Evolutionary conservation across 2,888 invertebrate genomes (phyloP).

Genomic region (Melinaea marsaeus): DNA sequence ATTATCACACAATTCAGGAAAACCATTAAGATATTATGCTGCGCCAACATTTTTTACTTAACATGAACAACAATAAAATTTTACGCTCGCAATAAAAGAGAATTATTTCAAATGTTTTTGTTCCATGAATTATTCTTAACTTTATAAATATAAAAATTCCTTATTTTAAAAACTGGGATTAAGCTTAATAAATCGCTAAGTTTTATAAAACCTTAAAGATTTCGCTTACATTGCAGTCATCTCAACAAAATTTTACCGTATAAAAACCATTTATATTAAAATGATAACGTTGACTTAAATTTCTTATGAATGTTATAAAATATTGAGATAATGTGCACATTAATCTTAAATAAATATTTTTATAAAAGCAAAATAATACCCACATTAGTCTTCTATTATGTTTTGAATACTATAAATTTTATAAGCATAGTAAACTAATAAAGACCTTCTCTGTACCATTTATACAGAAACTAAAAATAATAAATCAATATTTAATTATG

Average conservation of each 20-base stretch:
- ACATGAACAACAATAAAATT: slow-evolving; percentile 35
- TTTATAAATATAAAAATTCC: slow-evolving; percentile 16
- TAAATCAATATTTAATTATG: no score
- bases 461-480: no score
- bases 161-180: slow-evolving; percentile 10
- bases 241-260: neutral
- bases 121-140: slow-evolving; percentile 23
- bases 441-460: no score
- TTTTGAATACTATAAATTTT: no score
- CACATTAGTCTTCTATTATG: no score
- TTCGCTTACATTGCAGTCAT: no score
- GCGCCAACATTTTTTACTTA: slow-evolving; percentile 37
- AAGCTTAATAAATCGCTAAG: slow-evolving; percentile 2
- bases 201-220: neutral
- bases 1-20: slow-evolving; percentile 38
- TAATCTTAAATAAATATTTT: no score
- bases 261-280: slow-evolving; percentile 30
- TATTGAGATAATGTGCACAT: no score
- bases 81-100: slow-evolving; percentile 33
- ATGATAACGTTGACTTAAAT: slow-evolving; percentile 13
- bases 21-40: slow-evolving; percentile 39
- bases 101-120: slow-evolving; percentile 35
- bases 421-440: no score
- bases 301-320: no score
- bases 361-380: no score